Conservation (phyloP, 1,140 invertebrate species). For the Zophobas morio region DNA sequence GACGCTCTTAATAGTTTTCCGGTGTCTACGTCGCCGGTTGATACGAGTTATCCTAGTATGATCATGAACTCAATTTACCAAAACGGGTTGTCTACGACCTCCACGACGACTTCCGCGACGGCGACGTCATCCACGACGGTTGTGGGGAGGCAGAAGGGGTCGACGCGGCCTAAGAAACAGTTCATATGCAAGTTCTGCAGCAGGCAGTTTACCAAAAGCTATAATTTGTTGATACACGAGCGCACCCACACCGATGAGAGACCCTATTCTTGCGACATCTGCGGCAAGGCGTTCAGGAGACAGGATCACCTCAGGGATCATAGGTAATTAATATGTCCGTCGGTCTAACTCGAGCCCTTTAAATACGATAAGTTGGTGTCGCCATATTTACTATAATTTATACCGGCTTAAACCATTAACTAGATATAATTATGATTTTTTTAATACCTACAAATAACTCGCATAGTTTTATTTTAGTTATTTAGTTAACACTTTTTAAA, state of each 20-base stretch:
- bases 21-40: slow-evolving; percentile 70
- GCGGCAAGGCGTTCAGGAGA: slow-evolving; percentile 93
- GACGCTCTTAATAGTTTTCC: slow-evolving; percentile 68
- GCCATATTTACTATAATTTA: too few relatives aligned
- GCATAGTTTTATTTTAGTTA: too few relatives aligned
- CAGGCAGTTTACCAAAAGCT: slow-evolving; percentile 96
- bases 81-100: slow-evolving; percentile 64
- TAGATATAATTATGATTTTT: too few relatives aligned
- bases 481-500: too few relatives aligned
- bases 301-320: slow-evolving; percentile 96
- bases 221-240: slow-evolving; percentile 96
- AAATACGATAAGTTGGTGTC: too few relatives aligned
- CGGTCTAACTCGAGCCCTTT: too few relatives aligned
- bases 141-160: slow-evolving; percentile 67
- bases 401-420: too few relatives aligned
- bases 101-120: slow-evolving; percentile 51
- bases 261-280: slow-evolving; percentile 96
- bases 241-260: slow-evolving; percentile 96
- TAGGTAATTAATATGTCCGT: slow-evolving; percentile 72
- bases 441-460: too few relatives aligned
- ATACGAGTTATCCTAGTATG: slow-evolving; percentile 73
- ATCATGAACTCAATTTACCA: slow-evolving; percentile 75
- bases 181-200: slow-evolving; percentile 97
- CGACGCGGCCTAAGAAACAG: slow-evolving; percentile 88
- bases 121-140: slow-evolving; percentile 43